Base-by-base conservation (phyloP, 2,113 vertebrate genomes). In the Archocentrus centrarchus region DNA sequence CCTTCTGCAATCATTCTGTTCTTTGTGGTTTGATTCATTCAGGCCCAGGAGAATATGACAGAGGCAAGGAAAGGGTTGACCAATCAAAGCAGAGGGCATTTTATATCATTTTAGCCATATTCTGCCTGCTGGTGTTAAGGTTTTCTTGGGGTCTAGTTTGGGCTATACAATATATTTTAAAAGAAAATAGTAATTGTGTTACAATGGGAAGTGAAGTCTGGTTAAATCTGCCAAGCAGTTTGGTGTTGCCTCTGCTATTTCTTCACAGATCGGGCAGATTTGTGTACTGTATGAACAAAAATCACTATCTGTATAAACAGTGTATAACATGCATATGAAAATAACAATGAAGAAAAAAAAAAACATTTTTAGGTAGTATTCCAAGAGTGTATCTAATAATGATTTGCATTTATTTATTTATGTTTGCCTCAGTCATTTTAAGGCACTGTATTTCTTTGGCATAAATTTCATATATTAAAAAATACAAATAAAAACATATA, bases 101-200 rank as follows among this genome's bases (percentile, higher is more conserved):
- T 24, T 62, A 63, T 6, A 75, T 24, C 7, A 75, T 84, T 57
- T 3, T 22, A 5, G 22, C 20, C 7, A 75, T 84, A 37, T 32
- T 75, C 18, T 35, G 10, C 7, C 17, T 50, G 14, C 77, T 84
- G 17, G 0, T n/a, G 2, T 2, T 79, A n/a, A 73, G 47, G 27
- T 80, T 62, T 24, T 10, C 0, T 0, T 77, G 39, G 18, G 50
- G 32, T 0, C 14, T 78, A 15, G 3, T 44, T 77, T 76, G 75
- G 27, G 11, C 14, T 18, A 0, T 30, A 7, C 3, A 37, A 0
- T 3, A 0, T 8, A 4, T 75, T 11, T 62, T 5, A 6, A 18
- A 1, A 20, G 6, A 5, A 13, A 9, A 7, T 8, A 0, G 1
- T 8, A 6, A 24, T 6, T 83, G 81, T 68, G 1, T 83, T 3